A percentile compares a stretch with the other conserved stretches of the same genome.
Conservation (phyloP, 2,888 invertebrate species). For the Agyllia agylla region DNA sequence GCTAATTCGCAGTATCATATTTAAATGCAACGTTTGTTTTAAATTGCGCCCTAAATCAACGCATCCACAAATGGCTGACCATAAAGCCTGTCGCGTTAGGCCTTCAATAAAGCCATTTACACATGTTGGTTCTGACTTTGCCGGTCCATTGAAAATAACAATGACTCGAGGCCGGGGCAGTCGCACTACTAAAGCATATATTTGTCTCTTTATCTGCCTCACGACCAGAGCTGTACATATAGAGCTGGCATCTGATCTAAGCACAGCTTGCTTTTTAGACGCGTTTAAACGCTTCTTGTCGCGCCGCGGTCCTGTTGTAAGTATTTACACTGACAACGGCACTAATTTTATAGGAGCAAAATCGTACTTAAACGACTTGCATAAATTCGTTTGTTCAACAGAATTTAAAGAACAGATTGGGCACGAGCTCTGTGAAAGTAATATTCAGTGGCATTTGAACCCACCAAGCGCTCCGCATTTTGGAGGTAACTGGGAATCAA, state of each 20-base stretch:
- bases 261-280: slow-evolving; percentile 2
- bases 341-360: slow-evolving; percentile 8
- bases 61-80: slow-evolving; percentile 9
- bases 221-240: not conserved
- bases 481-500: slow-evolving; percentile 24
- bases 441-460: slow-evolving; percentile 23
- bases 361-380: not conserved
- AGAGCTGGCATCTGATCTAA: not conserved
- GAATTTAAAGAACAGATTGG: not conserved
- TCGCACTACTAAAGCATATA: not conserved
- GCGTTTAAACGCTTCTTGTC: slow-evolving; percentile 40
- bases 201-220: not conserved
- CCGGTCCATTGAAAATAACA: slow-evolving; percentile 14
- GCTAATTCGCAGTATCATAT: not conserved
- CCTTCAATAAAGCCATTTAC: slow-evolving; percentile 11
- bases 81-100: not conserved
- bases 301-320: slow-evolving; percentile 20
- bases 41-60: not conserved
- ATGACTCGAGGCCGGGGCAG: not conserved
- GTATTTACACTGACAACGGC: slow-evolving; percentile 24
- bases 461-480: slow-evolving; percentile 30
- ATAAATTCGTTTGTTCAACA: not conserved
- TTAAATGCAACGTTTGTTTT: slow-evolving; percentile 25
- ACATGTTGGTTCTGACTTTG: slow-evolving; percentile 14
- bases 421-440: not conserved